These are phyloP conservation scores for Drosophila vallismaia DNA, from an alignment of 2,888 invertebrate genomes.

Conservation along the genomic window DNA sequence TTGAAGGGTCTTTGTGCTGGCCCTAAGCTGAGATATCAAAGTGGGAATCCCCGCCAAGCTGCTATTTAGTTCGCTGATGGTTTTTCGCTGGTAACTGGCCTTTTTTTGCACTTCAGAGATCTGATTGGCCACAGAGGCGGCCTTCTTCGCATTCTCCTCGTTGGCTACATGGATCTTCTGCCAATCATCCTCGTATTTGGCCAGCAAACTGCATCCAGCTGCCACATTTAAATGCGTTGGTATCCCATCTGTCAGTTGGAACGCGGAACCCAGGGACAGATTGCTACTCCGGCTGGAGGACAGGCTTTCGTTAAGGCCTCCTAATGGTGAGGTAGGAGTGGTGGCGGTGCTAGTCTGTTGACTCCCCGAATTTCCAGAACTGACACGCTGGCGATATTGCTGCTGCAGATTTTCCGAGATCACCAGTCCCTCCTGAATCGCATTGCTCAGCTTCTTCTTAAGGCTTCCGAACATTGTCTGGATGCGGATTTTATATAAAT, in stretches of 20 bases:
- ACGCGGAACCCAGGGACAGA: constrained; percentile 38
- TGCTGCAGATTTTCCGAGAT: constrained; percentile 81
- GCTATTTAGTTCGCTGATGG: constrained; percentile 76
- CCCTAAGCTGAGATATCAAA: constrained; percentile 82
- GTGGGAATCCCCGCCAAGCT: constrained; percentile 79
- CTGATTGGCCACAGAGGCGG: constrained; percentile 84
- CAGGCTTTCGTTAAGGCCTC: constrained; percentile 45
- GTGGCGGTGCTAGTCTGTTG: constrained; percentile 39
- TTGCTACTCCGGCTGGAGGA: constrained; percentile 54
- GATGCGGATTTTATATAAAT: constrained; percentile 1
- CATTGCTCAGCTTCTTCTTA: constrained; percentile 84
- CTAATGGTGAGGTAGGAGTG: constrained; percentile 40
- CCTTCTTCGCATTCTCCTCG: constrained; percentile 86
- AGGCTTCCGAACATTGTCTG: constrained; percentile 84
- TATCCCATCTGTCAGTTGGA: constrained; percentile 62
- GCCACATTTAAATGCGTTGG: constrained; percentile 83
- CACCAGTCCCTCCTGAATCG: constrained; percentile 84
- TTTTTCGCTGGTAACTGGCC: constrained; percentile 65
- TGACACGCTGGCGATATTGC: constrained; percentile 77
- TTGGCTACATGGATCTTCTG: constrained; percentile 86
- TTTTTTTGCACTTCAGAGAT: constrained; percentile 84
- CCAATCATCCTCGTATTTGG: constrained; percentile 88
- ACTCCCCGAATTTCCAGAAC: constrained; percentile 40
- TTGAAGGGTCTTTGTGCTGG: constrained; percentile 82
- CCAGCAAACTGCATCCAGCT: constrained; percentile 87